A percentile compares a stretch with the other conserved stretches of the same genome.
Conservation (phyloP, 2,888 invertebrate genomes). For the Hartigia nigra region DNA sequence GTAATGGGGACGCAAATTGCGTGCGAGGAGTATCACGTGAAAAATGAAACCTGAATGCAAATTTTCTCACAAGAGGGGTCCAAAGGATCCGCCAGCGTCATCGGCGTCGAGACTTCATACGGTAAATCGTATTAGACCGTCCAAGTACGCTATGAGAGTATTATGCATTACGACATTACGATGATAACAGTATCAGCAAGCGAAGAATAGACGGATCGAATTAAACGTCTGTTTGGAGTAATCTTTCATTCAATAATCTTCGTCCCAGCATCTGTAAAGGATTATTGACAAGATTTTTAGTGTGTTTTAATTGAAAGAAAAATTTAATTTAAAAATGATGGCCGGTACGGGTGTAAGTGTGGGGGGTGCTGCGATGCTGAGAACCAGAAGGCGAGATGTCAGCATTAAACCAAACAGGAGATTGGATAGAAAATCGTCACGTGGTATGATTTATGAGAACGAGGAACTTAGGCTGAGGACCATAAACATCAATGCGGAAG, state of each 20-base stretch:
- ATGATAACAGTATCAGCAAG: not conserved
- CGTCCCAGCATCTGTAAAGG: not conserved
- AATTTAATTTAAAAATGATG: slow-evolving; percentile 47
- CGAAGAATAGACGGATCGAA: not conserved
- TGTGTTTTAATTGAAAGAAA: slow-evolving; percentile 10
- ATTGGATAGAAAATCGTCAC: slow-evolving; percentile 90
- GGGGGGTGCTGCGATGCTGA: slow-evolving; percentile 75
- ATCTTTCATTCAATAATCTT: not conserved
- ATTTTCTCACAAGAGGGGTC: slow-evolving; percentile 19
- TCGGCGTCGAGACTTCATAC: not conserved
- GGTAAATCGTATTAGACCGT: not conserved
- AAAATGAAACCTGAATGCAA: slow-evolving; percentile 40
- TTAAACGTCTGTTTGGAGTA: not conserved
- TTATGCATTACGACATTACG: not conserved
- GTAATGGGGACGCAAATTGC: slow-evolving; percentile 50
- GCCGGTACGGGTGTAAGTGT: slow-evolving; percentile 47
- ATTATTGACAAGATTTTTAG: not conserved
- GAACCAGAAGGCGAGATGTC: slow-evolving; percentile 86
- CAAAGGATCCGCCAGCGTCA: not conserved
- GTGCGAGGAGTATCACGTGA: slow-evolving; percentile 31
- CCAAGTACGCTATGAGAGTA: not conserved
- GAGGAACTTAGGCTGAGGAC: slow-evolving; percentile 89
- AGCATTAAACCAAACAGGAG: slow-evolving; percentile 91
- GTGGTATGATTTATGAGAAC: slow-evolving; percentile 95
- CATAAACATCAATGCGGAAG: slow-evolving; percentile 92